Base-by-base conservation (phyloP, 1,140 invertebrate genomes). In the Sminthurinus signatus region DNA sequence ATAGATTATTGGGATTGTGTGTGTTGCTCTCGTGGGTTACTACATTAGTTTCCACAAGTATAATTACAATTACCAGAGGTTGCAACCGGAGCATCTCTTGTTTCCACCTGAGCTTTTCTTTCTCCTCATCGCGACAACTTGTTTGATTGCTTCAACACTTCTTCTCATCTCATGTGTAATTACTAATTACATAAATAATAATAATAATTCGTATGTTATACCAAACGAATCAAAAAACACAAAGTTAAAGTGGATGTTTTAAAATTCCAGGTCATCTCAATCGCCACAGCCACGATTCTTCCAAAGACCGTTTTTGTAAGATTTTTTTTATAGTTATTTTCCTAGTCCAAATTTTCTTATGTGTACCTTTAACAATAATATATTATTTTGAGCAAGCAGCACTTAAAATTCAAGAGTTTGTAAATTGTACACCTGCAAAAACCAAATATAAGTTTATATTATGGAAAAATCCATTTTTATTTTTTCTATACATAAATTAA, bases 221-320 rank as follows among this genome's bases (percentile, higher is more conserved):
- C 90, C 88, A 1, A 79, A 88, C 39, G 19, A 25, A 4, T 8
- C 27, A 28, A 19, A 48, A 10, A 4, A 19, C 8, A 8, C 44
- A 48, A 5, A 19, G 8, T 48, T 10, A 19, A 48, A 10, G 8
- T 48, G 17, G n/a, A 8, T 4, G 44, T 5, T 8, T 25, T 19
- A 8, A 15, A 25, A 29, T 36, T 36, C 5, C 32, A 36, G 32
- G 32, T 36, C 25, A 48, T 67, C 25, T 67, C 58, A 44, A 70
- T 70, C 43, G 84, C 87, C 10, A 88, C 88, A 0, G 85, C 87
- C 5, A 83, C 87, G 17, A 85, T 91, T 64, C 83, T 92, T 63
- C 81, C 87, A 0, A 92, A 91, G 79, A 91, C 88, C 3, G 83
- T 88, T 63, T 89, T 87, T 74, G 89, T 91, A 81, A 89, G 88